These are phyloP conservation scores for Corvus cornix DNA, from an alignment of 2,113 vertebrate genomes.

Conservation along the genomic window DNA sequence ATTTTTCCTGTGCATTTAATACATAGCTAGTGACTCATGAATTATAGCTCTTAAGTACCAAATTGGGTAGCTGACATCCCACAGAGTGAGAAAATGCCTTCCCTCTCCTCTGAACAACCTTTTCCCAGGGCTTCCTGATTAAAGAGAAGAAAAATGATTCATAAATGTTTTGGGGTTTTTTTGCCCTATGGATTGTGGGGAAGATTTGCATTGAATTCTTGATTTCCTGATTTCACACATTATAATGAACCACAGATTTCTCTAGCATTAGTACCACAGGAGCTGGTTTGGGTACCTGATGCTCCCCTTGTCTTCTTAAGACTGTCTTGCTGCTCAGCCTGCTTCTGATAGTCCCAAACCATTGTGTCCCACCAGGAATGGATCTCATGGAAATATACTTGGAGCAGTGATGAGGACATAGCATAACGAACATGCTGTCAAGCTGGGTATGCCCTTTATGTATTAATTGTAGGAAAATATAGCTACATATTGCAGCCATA, in stretches of 20 bases:
- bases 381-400: not conserved
- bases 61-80: not conserved
- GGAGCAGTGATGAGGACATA: not conserved
- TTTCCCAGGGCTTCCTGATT: not conserved
- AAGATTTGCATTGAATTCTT: not conserved
- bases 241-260: not conserved
- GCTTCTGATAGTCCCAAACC: not conserved
- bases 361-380: not conserved
- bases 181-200: accelerated
- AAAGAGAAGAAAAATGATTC: not conserved
- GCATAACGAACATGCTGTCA: not conserved
- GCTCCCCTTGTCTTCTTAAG: not conserved
- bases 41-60: not conserved
- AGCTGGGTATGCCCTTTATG: not conserved
- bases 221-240: not conserved
- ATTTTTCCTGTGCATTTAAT: not conserved
- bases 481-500: not conserved
- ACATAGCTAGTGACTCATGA: not conserved
- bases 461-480: not conserved
- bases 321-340: not conserved
- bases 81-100: not conserved
- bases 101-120: not conserved
- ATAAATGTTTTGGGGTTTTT: not conserved
- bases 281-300: not conserved
- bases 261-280: not conserved